Percentiles rank a stretch among this genome's conserved stretches.
phyloP scores from a whole-genome alignment of 2,113 vertebrate genomes.

The Amblyornis subalaris region DNA sequence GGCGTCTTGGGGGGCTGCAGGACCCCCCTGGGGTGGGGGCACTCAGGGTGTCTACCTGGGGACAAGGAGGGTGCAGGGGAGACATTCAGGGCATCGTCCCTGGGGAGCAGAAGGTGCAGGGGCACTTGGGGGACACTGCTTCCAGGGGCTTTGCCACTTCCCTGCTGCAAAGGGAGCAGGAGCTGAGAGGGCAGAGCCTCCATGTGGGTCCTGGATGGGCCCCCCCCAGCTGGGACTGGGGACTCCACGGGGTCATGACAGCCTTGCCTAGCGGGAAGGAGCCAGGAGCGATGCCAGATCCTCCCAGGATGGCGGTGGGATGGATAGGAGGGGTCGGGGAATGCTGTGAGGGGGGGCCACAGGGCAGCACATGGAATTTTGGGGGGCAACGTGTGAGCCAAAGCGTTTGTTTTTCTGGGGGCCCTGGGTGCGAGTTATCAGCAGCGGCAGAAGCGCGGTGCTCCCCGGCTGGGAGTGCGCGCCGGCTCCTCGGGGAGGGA shows the following conservation, averaged over 20 bases:
- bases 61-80: too few relatives aligned
- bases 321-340: neutral
- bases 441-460: conserved; percentile 19
- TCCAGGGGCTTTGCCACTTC: neutral
- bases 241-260: rapidly evolving
- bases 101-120: neutral
- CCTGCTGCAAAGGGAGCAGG: neutral
- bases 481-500: conserved; percentile 55
- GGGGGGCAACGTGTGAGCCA: neutral
- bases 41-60: neutral
- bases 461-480: neutral
- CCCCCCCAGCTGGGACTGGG: neutral
- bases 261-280: rapidly evolving
- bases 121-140: too few relatives aligned
- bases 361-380: neutral
- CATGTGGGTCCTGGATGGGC: neutral
- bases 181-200: neutral
- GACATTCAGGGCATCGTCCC: neutral
- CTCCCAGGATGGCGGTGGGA: neutral
- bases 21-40: neutral
- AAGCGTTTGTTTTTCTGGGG: neutral
- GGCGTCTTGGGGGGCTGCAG: rapidly evolving
- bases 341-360: neutral
- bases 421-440: conserved; percentile 17
- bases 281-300: rapidly evolving